Base-by-base conservation (phyloP, 2,113 vertebrate species). In the Sebastes schlegelii region DNA sequence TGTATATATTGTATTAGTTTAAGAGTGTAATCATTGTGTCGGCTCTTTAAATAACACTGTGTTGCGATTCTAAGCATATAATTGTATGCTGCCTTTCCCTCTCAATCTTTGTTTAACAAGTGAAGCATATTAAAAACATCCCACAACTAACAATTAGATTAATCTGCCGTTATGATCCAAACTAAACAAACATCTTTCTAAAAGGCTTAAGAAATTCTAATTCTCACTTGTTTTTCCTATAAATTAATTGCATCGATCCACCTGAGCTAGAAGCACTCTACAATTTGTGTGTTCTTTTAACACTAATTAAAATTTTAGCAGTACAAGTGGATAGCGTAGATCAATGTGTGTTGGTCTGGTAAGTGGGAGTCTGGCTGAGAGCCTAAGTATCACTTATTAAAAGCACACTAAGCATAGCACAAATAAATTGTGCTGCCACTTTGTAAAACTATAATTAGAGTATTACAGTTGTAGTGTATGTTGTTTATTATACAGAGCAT, bases 321-420 rank as follows among this genome's bases (percentile, higher is more conserved):
- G 4, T 19, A 16, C 70, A 71, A 68, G 54, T 75, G 60, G 73
- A 61, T 2, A 11, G 75, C 19, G 55, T 66, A 21, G 66, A 82
- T 88, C 26, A 19, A 62, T 79, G 16, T 67, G 40, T 54, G 34
- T 73, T 62, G 3, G 21, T 75, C 43, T 52, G 26, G 55, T 82
- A 82, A 87, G 77, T 85, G 75, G 66, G 23, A 21, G 76, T 65
- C 17, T 58, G 61, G 57, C 76, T 74, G 13, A 42, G 34, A 75
- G 77, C 45, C 7, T 74, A 2, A n/a, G 9, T 6, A 54, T 80
- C 60, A 74, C 79, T 77, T 23, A 65, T 86, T 79, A 54, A 84
- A 78, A 65, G 60, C 46, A 65, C 16, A 2, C 64, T 46, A 34
- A 69, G 70, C 6, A 74, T n/a, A 78, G 54, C 66, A 42, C 40